These are phyloP conservation scores for Catagonus wagneri DNA, from an alignment of 2,113 vertebrate species.

Conservation along the genomic window DNA sequence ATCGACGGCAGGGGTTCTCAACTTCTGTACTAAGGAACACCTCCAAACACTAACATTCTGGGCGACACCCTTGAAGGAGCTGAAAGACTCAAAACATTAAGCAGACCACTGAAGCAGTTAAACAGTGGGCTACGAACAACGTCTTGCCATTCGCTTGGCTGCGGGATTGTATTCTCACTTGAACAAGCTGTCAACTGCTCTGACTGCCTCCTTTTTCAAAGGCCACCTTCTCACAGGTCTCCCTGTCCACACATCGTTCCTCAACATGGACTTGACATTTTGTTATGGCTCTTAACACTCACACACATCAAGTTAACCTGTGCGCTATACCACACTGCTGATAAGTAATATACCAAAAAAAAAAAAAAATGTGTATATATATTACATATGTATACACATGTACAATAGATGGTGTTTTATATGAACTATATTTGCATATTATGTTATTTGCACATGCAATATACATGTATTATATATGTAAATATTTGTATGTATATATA, in stretches of 20 bases:
- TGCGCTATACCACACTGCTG: neutral
- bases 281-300: neutral
- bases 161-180: neutral
- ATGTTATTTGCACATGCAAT: neutral
- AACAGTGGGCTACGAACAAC: too few relatives aligned
- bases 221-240: neutral
- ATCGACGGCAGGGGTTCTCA: neutral
- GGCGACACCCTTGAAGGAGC: conserved; percentile 9
- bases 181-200: neutral
- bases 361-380: too few relatives aligned
- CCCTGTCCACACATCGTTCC: neutral
- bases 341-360: neutral
- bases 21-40: neutral
- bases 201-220: neutral
- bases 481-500: neutral
- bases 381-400: neutral
- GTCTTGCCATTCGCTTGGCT: neutral
- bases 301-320: neutral
- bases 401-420: neutral
- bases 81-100: neutral
- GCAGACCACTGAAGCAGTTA: neutral
- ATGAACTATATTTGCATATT: neutral
- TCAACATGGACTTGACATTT: neutral
- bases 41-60: neutral
- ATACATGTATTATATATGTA: neutral